Evolutionary conservation across 2,888 invertebrate species (phyloP), one percentile per base, ranked within the genome.

Genomic region (Chloroclysta siterata): DNA sequence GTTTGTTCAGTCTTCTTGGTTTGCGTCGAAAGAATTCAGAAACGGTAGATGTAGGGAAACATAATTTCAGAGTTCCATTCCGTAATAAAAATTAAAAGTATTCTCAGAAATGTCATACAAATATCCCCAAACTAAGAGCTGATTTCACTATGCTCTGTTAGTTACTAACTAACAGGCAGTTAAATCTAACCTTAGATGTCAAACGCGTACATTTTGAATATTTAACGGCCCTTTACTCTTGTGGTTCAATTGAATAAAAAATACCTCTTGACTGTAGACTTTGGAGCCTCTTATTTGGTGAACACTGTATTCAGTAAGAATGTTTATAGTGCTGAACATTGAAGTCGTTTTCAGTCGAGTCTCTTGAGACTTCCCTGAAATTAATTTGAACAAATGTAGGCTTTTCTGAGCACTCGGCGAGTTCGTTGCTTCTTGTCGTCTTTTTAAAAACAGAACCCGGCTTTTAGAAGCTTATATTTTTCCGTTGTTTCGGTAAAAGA

Each of bases 1-100:
- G 55, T 68, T 72, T 74, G 73, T 69, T 66, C 52, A 53, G 50
- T 60, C 63, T 60, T 60, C 63, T 60, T 62, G 48, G 41, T 44
- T 50, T 59, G 59, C 62, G 61, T 47, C 28, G 28, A 53, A 63
- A 54, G 42, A 57, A 65, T 60, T 66, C 52, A 28, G 47, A 33
- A 66, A 53, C 47, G 47, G 65, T 63, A 22, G 28, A n/a, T 33
- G 54, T 22, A 58, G 44, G 48, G 6, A 0, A 39, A 14, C 53
- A 54, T 1, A 48, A 4, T 47, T 53, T n/a, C 15, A 42, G 48
- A 42, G 53, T 28, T 36, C 51, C 33, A 11, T 22, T 22, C 22
- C 1, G 3, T 22, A 22, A 22, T n/a, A 22, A 22, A 22, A 22
- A 22, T 22, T 2, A 22, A 22, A 22, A 22, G 22, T 22, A 3